phyloP scores from a whole-genome alignment of 1,140 invertebrate genomes.

The Acromyrmex heyeri region DNA sequence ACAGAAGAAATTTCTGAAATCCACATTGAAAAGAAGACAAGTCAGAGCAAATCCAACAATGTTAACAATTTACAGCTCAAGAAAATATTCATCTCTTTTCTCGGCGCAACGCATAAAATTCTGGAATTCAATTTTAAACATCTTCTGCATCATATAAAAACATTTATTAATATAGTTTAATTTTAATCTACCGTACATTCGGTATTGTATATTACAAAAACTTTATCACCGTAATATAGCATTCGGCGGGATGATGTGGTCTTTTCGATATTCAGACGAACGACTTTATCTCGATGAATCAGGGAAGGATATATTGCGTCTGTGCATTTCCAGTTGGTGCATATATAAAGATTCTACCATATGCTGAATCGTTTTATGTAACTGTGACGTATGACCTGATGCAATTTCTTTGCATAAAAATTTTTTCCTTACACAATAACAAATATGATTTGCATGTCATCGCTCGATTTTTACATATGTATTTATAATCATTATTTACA shows the following conservation, averaged over 20 bases:
- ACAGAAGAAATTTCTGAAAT: constrained; percentile 14
- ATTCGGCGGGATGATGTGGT: constrained; percentile 17
- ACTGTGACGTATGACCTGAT: constrained; percentile 13
- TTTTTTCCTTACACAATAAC: not conserved
- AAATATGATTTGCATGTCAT: not conserved
- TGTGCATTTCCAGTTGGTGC: constrained; percentile 5
- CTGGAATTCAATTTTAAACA: not conserved
- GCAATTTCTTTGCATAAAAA: not conserved
- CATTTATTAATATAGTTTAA: constrained; percentile 10
- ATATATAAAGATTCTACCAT: constrained; percentile 24
- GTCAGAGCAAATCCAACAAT: not conserved
- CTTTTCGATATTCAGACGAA: constrained; percentile 40
- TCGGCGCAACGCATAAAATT: not conserved
- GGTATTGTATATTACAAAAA: not conserved
- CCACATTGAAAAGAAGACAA: constrained; percentile 16
- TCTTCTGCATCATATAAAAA: not conserved
- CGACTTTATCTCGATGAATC: constrained; percentile 47
- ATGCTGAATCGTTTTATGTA: constrained; percentile 43
- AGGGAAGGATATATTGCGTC: constrained; percentile 29
- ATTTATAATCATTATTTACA: not conserved
- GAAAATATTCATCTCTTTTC: not conserved
- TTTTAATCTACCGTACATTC: not conserved
- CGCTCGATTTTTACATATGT: not conserved
- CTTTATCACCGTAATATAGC: constrained; percentile 19
- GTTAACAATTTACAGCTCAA: not conserved